Base-by-base conservation (phyloP, 2,888 invertebrate genomes). In the Dioctria rufipes region DNA sequence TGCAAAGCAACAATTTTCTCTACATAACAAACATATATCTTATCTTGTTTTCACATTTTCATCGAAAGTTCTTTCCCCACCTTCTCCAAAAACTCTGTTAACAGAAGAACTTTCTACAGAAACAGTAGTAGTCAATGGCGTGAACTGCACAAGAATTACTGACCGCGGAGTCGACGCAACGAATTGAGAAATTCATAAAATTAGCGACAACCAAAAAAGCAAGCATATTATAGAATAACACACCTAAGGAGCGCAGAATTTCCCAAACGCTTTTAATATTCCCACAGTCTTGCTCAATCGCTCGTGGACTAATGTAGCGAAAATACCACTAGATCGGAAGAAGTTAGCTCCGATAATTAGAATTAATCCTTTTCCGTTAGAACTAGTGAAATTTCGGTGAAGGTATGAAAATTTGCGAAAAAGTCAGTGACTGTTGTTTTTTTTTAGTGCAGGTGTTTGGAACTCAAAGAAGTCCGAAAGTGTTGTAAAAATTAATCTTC, bases 261-360 rank as follows among this genome's bases (percentile, higher is more conserved):
- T 73, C 37, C 69, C 69, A 69, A 69, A 69, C 49, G 43, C 49
- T 69, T 69, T 37, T 25, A 69, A 60, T 73, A 13, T 60, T 58
- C 43, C 42, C 73, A 42, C 73, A 73, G 73, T 73, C 58, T 73
- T 73, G 60, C 73, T 73, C 60, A 54, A 73, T 73, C 40, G 43
- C 73, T 73, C 73, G 73, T 42, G 60, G 73, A 58, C 40, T 73
- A 8, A 73, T 58, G 73, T 42, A 42, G 73, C 6, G 49, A 58
- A 60, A 69, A 69, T 11, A 37, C 39, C 6, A 40, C 5, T 60
- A 42, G 73, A 42, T 39, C 73, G 73, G 42, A 73, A 42, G 42
- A n/a, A 54, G 54, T 54, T n/a, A 42, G 9, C n/a, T 73, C 43
- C 73, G 73, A 51, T 25, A 60, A 5, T 58, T 73, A 13, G 58